Conservation (phyloP, 2,797 vertebrate genomes). For the Dendrocincla tyrannina region DNA sequence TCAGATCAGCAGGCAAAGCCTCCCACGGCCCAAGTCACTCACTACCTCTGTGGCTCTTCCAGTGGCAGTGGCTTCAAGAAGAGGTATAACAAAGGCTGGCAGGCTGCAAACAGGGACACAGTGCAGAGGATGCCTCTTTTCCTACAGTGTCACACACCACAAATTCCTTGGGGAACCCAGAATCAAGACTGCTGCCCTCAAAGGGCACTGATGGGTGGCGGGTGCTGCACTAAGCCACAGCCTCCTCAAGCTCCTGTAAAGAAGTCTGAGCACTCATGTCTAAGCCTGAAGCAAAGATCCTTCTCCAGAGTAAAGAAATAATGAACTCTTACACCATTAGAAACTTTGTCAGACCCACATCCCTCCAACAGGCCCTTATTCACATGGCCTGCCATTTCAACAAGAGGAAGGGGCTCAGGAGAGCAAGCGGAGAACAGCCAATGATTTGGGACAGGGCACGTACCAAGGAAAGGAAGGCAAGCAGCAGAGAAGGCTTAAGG, state of each 20-base stretch:
- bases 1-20: background rate
- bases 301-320: background rate
- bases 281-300: background rate
- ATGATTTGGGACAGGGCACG: background rate
- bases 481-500: background rate
- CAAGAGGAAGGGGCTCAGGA: background rate
- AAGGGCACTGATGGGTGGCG: background rate
- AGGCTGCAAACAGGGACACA: background rate
- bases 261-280: background rate
- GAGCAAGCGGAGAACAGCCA: background rate
- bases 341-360: background rate
- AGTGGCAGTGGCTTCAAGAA: background rate
- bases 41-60: background rate
- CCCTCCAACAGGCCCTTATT: background rate
- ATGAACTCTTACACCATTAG: no score
- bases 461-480: background rate
- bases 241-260: rapidly evolving
- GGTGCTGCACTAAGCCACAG: background rate
- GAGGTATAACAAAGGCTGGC: background rate
- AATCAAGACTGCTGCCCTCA: background rate
- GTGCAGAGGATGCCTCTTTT: background rate
- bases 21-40: background rate
- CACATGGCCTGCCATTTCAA: background rate
- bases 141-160: background rate
- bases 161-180: background rate